phyloP scores from a whole-genome alignment of 1,140 invertebrate species.

The Drosophila hydei region DNA sequence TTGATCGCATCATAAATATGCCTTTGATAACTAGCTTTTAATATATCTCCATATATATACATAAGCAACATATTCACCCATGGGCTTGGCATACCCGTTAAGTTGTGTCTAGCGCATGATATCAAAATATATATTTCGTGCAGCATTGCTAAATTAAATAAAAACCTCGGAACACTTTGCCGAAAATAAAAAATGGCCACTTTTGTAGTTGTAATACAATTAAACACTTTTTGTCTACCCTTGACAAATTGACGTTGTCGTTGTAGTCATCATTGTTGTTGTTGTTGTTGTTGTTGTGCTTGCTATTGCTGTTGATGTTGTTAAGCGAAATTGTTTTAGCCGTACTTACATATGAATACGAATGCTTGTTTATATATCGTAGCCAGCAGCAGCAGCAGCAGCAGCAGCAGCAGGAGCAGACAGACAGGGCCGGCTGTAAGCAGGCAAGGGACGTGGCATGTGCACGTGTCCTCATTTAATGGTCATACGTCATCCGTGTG shows the following conservation, averaged over 20 bases:
- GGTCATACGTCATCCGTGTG: slow-evolving; percentile 46
- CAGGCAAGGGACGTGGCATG: neutral
- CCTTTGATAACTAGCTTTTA: too few species aligned
- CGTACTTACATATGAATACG: slow-evolving; percentile 30
- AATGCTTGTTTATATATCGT: neutral
- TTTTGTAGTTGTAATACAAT: slow-evolving; percentile 52
- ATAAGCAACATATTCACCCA: neutral
- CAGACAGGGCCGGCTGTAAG: neutral
- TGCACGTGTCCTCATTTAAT: slow-evolving; percentile 56
- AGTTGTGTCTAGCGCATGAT: neutral
- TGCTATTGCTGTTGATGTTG: slow-evolving; percentile 21
- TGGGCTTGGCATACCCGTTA: slow-evolving; percentile 2
- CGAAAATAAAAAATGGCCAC: slow-evolving; percentile 18
- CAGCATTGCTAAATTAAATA: slow-evolving; percentile 43
- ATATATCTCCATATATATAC: too few species aligned
- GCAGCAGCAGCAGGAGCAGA: slow-evolving; percentile 3
- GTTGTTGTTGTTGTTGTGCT: slow-evolving; percentile 31
- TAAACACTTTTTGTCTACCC: slow-evolving; percentile 38
- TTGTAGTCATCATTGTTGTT: slow-evolving; percentile 9
- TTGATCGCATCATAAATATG: too few species aligned
- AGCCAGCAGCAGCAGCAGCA: neutral
- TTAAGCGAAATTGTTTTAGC: slow-evolving; percentile 48
- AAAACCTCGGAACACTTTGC: slow-evolving; percentile 17
- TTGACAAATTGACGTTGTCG: slow-evolving; percentile 42
- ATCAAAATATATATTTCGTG: slow-evolving; percentile 22